Evolutionary conservation across 2,888 invertebrate genomes (phyloP).

Genomic region (Ptilodon capucinus): DNA sequence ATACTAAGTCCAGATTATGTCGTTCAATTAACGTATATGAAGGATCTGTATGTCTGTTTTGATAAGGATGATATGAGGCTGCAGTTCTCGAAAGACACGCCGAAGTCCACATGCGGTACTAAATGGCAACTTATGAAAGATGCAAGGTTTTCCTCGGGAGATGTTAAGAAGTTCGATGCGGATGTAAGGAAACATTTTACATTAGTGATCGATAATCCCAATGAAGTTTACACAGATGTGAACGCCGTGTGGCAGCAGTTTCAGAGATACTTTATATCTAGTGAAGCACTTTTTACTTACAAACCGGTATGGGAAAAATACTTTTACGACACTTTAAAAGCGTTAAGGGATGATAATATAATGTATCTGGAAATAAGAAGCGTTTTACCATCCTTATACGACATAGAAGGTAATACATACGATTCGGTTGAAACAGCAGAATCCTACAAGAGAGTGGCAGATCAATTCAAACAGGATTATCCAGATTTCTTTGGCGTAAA

Average conservation of each 20-base stretch:
- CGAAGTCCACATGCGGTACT: slow-evolving; percentile 42
- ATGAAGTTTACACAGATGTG: slow-evolving; percentile 73
- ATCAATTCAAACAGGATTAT: slow-evolving; percentile 82
- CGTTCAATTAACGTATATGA: slow-evolving; percentile 83
- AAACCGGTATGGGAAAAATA: slow-evolving; percentile 86
- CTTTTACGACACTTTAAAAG: slow-evolving; percentile 84
- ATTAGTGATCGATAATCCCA: slow-evolving; percentile 76
- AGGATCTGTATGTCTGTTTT: slow-evolving; percentile 82
- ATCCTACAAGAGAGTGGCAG: slow-evolving; percentile 79
- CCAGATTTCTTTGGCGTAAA: slow-evolving; percentile 87
- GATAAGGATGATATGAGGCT: slow-evolving; percentile 46
- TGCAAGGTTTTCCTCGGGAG: slow-evolving; percentile 68
- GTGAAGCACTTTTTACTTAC: slow-evolving; percentile 81
- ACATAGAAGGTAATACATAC: slow-evolving; percentile 83
- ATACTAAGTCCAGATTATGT: slow-evolving; percentile 84
- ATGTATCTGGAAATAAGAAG: slow-evolving; percentile 87
- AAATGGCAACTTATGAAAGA: slow-evolving; percentile 78
- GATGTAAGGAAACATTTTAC: slow-evolving; percentile 79
- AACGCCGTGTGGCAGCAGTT: slow-evolving; percentile 85
- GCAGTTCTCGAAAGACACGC: slow-evolving; percentile 51
- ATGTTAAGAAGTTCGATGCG: slow-evolving; percentile 77
- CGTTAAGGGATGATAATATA: slow-evolving; percentile 86
- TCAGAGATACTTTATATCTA: slow-evolving; percentile 75
- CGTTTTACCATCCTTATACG: slow-evolving; percentile 84
- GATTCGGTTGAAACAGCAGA: slow-evolving; percentile 77